Conservation (phyloP, 2,797 vertebrate genomes). For the Champsocephalus esox region DNA sequence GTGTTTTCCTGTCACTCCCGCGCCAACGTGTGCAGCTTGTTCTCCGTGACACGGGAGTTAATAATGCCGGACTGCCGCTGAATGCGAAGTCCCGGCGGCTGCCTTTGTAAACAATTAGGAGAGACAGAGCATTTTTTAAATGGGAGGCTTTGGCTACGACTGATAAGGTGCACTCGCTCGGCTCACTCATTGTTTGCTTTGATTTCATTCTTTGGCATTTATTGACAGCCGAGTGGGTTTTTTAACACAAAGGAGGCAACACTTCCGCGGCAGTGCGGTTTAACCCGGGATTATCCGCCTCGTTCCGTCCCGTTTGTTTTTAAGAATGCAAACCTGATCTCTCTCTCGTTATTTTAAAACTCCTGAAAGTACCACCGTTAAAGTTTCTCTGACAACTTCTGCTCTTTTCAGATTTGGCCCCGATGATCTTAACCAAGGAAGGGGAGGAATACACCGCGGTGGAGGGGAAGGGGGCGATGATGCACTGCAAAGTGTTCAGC, state of each 20-base stretch:
- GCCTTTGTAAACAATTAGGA: constrained; percentile 69
- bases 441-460: constrained; percentile 88
- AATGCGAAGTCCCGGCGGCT: constrained; percentile 67
- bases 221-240: constrained; percentile 48
- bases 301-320: constrained; percentile 2
- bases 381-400: background rate
- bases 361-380: background rate
- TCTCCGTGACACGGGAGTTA: constrained; percentile 67
- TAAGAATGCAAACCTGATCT: constrained; percentile 2
- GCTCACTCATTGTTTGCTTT: constrained; percentile 63
- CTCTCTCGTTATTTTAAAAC: background rate
- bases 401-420: constrained; percentile 87
- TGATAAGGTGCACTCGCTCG: constrained; percentile 58
- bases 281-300: background rate
- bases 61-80: constrained; percentile 68
- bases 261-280: constrained; percentile 22
- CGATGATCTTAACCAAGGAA: constrained; percentile 90
- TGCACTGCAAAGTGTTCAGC: constrained; percentile 93
- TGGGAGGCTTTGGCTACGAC: constrained; percentile 58
- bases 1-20: constrained; percentile 12
- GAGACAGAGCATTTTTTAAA: constrained; percentile 62
- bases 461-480: constrained; percentile 84
- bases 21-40: constrained; percentile 48
- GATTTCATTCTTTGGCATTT: constrained; percentile 54
- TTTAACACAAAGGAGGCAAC: constrained; percentile 28